Base-by-base conservation (phyloP, 2,797 vertebrate species). In the Tamandua tetradactyla region DNA sequence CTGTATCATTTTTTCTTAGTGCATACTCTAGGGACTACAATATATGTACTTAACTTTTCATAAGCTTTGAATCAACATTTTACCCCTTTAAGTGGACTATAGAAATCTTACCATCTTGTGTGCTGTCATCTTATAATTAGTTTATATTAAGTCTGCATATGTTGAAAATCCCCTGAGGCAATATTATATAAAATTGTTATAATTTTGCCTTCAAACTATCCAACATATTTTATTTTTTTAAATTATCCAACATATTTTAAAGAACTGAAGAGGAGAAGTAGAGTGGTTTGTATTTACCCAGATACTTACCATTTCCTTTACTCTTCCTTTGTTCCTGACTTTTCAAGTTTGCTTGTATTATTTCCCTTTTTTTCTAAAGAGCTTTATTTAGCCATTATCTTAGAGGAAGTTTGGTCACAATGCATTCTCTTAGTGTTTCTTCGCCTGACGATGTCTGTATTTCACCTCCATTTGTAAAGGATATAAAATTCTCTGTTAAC, bases 391-490 rank as follows among this genome's bases (percentile, higher is more conserved):
- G 44, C n/a, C 85, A 0, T 86, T 85, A 89, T n/a, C 62, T 76
- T 92, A 87, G 74, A 87, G 69, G 72, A 93, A 93, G 47, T 93
- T 71, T 83, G 23, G 62, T 37, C 0, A 37, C 66, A 74, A n/a
- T 47, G 37, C 90, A 22, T 76, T 83, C n/a, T 68, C 49, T 92
- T 84, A 49, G 49, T 94, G 93, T 87, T 80, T 42, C 49, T 95
- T 88, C 32, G 64, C n/a, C 20, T 72, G 66, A 66, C 32, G 22
- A 47, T 91, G 8, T 84, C 27, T 37, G 40, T 76, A 78, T 91
- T 82, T 92, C 42, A 59, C 79, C 32, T 86, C 94, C 27, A 68
- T 91, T 87, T 37, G 47, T 61, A 14, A 90, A 87, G 52, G 71
- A 55, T n/a, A 47, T 64, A 22, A n/a, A n/a, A n/a, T 47, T 71